Evolutionary conservation across 2,888 invertebrate species (phyloP), one percentile per base, ranked within the genome.

Genomic region (Drosophila fungiperda): DNA sequence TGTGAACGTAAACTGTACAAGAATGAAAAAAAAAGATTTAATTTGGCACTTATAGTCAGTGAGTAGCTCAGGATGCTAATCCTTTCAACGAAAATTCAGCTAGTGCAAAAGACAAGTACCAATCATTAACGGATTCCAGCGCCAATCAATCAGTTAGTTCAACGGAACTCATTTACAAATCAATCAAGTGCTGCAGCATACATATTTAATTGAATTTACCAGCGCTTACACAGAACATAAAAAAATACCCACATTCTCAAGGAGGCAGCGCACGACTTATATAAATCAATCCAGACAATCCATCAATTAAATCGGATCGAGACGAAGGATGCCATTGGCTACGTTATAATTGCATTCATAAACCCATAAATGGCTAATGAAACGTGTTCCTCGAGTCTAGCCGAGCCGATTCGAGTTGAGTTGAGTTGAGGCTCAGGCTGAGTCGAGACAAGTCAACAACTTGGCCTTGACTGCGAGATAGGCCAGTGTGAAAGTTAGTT

Each of bases 211-310:
- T 76, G 71, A 76, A 66, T 61, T 68, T 15, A 50, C 45, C 15
- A 35, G 26, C 29, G 32, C 12, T 42, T 29, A 54, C 17, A 29
- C 9, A 23, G 23, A 35, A 60, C 3, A 35, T 4, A 15, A 7
- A 40, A 26, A 26, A 62, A 20, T 20, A 17, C 12, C 32, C 15
- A 35, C 40, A 65, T 52, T 36, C 32, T 17, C 6, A 17, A n/a
- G 50, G 11, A 29, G 17, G n/a, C 50, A 12, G 3, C 33, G 53
- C 38, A 15, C 35, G 59, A 59, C 63, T 57, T 79, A 71, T 69
- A 82, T 82, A 78, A 85, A 88, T 87, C 82, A 79, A 83, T 85
- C 79, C 76, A 64, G 48, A 50, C 62, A 75, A 75, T 68, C 84
- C 72, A 85, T 89, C 89, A 89, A 80, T 83, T 82, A 83, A 78